Evolutionary conservation across 2,888 invertebrate species (phyloP).

Genomic region (Acanthosepion lycidas): DNA sequence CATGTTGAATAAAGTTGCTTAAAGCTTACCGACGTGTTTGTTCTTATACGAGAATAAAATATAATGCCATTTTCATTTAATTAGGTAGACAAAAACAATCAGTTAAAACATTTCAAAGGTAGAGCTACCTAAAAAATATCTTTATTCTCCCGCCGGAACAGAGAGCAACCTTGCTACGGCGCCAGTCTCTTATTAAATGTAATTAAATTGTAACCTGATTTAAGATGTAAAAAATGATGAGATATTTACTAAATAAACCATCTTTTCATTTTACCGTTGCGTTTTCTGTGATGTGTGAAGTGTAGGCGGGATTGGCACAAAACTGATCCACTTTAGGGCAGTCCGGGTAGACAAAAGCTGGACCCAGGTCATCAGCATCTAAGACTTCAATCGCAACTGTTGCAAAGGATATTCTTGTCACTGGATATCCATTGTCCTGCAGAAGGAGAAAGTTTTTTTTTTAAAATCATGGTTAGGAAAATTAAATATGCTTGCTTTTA

Average conservation of each 20-base stretch:
- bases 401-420: conserved; percentile 75
- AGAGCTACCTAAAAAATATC: too few species aligned
- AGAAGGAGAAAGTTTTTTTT: neutral
- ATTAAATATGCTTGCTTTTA: too few species aligned
- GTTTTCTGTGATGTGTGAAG: conserved; percentile 81
- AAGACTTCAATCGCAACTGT: conserved; percentile 88
- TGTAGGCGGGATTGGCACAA: conserved; percentile 91
- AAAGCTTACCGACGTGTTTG: too few species aligned
- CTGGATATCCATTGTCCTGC: conserved; percentile 55
- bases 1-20: too few species aligned
- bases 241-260: neutral
- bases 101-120: too few species aligned
- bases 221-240: neutral
- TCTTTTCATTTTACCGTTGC: conserved; percentile 50
- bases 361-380: conserved; percentile 93
- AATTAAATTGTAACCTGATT: neutral
- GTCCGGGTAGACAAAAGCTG: conserved; percentile 91
- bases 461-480: too few species aligned
- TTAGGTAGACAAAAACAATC: too few species aligned
- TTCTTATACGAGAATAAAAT: too few species aligned
- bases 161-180: too few species aligned
- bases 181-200: too few species aligned
- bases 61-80: too few species aligned
- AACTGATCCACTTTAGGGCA: conserved; percentile 87
- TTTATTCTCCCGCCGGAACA: too few species aligned